Percentiles rank a stretch among this genome's conserved stretches.
These are phyloP conservation scores for Stegastes partitus DNA, from an alignment of 2,113 vertebrate genomes.

Conservation along the genomic window DNA sequence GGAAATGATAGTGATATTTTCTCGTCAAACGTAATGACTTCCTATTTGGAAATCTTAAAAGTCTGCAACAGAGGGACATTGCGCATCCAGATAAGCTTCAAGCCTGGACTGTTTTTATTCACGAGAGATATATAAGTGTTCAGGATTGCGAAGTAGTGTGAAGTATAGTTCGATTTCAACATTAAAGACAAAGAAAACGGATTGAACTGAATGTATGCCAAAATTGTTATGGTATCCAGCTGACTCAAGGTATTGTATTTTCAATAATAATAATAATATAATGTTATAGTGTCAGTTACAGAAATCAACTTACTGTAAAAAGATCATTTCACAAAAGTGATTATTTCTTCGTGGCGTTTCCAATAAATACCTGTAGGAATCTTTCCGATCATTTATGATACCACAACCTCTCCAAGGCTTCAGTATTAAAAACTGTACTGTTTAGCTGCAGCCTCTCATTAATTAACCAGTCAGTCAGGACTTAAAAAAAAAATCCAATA, in stretches of 20 bases:
- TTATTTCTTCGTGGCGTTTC: not conserved
- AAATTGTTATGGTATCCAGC: conserved; percentile 10
- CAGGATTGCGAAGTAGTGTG: conserved; percentile 25
- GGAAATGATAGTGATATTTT: conserved; percentile 77
- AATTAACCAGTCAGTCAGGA: not conserved
- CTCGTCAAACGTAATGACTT: conserved; percentile 74
- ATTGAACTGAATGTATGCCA: conserved; percentile 8
- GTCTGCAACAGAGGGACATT: conserved; percentile 43
- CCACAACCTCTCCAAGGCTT: not conserved
- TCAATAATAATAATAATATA: not conserved
- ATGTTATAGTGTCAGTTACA: conserved; percentile 3
- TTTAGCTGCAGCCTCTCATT: not conserved
- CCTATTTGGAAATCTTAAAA: conserved; percentile 70
- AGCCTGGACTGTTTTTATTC: conserved; percentile 27
- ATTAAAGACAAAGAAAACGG: conserved; percentile 16
- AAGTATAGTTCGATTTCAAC: conserved; percentile 9
- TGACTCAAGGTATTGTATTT: conserved; percentile 12
- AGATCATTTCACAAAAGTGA: not conserved
- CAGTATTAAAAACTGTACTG: not conserved
- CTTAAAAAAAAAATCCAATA: not conserved
- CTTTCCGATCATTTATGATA: not conserved
- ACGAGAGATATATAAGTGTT: conserved; percentile 21
- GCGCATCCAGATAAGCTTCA: conserved; percentile 58
- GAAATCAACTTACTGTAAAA: not conserved
- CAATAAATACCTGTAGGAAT: not conserved